These are phyloP conservation scores for Nycticryphes semicollaris DNA, from an alignment of 2,113 vertebrate species.

Conservation along the genomic window DNA sequence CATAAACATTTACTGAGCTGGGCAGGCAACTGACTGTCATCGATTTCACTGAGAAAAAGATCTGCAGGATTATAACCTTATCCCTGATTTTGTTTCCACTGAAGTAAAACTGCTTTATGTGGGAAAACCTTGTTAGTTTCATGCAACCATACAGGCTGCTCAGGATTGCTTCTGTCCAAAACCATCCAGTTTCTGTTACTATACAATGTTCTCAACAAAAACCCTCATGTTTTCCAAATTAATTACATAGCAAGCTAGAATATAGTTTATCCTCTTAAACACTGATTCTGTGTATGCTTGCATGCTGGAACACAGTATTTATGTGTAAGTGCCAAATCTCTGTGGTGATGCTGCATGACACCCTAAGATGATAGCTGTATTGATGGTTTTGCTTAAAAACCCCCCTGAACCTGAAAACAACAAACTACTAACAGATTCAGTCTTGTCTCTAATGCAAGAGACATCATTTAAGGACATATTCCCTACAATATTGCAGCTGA, in stretches of 20 bases:
- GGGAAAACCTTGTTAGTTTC: not conserved
- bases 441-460: not conserved
- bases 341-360: not conserved
- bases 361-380: not conserved
- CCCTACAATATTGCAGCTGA: slow-evolving; percentile 11
- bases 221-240: not conserved
- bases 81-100: not conserved
- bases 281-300: not conserved
- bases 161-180: not conserved
- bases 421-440: not conserved
- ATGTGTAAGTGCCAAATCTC: not conserved
- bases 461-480: not conserved
- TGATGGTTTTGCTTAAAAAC: not conserved
- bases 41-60: not conserved
- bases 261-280: not conserved
- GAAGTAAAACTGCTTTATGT: not conserved
- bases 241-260: not conserved
- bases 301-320: not conserved
- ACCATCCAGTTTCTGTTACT: not conserved
- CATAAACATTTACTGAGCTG: not conserved
- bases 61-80: not conserved
- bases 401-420: not conserved
- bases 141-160: not conserved
- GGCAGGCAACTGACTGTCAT: not conserved
- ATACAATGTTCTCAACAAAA: not conserved